Conservation (phyloP, 1,140 invertebrate species). For the Cotesia glomerata region DNA sequence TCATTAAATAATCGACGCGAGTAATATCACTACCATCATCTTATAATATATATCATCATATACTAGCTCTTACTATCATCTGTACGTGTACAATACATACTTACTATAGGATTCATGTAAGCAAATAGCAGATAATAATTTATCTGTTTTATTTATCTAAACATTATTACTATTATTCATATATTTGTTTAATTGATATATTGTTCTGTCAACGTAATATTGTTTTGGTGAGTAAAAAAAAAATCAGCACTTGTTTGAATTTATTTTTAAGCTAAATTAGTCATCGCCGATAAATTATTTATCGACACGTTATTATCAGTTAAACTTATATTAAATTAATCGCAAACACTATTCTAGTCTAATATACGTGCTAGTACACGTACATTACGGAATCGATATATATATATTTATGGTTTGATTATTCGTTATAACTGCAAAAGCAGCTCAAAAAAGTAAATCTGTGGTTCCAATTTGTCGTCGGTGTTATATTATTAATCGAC, state of each 20-base stretch:
- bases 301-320: constrained; percentile 5
- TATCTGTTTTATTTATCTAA: neutral
- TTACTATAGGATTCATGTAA: neutral
- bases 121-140: neutral
- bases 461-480: constrained; percentile 6
- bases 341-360: constrained; percentile 37
- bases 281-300: neutral
- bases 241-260: neutral
- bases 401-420: neutral
- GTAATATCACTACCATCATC: too few relatives aligned
- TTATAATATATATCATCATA: neutral
- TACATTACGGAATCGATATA: neutral
- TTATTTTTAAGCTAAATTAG: too few relatives aligned
- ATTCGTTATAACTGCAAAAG: neutral
- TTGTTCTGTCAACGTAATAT: too few relatives aligned
- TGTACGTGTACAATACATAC: neutral
- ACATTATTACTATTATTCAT: too few relatives aligned
- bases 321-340: neutral
- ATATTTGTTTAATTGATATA: too few relatives aligned
- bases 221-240: neutral
- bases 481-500: neutral
- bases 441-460: neutral
- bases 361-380: constrained; percentile 32
- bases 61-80: neutral
- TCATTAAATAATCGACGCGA: neutral